Conservation (phyloP, 2,797 vertebrate genomes). For the Vespertilio murinus region DNA sequence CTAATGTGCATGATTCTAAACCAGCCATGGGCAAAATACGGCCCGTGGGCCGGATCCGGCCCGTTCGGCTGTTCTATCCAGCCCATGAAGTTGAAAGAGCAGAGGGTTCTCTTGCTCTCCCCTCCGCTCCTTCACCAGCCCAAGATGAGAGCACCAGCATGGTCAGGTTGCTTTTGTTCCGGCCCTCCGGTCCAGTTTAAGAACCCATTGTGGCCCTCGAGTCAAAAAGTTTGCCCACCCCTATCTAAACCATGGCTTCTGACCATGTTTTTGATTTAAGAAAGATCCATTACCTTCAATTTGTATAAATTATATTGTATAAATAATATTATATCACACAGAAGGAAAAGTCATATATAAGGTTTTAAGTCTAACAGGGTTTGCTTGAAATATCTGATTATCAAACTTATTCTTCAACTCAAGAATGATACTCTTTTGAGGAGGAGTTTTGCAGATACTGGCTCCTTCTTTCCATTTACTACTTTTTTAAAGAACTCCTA, state of each 20-base stretch:
- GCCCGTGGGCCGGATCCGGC: too few relatives aligned
- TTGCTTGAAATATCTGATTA: constrained; percentile 91
- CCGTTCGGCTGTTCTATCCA: too few relatives aligned
- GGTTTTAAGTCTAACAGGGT: constrained; percentile 41
- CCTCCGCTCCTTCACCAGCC: too few relatives aligned
- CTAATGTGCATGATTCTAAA: constrained; percentile 71
- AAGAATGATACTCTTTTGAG: constrained; percentile 90
- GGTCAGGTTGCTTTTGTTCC: too few relatives aligned
- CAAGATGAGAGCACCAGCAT: too few relatives aligned
- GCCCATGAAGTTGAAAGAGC: too few relatives aligned
- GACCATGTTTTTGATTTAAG: background rate
- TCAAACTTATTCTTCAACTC: constrained; percentile 90
- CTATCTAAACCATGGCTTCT: constrained; percentile 63
- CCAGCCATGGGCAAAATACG: background rate
- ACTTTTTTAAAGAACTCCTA: constrained; percentile 91
- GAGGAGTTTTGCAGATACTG: constrained; percentile 87
- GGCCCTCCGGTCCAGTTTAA: too few relatives aligned
- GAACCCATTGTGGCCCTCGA: too few relatives aligned
- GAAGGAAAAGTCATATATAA: constrained; percentile 48
- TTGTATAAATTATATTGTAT: background rate
- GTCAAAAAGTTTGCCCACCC: too few relatives aligned
- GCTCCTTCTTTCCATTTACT: constrained; percentile 89
- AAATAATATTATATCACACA: constrained; percentile 49
- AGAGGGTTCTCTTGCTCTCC: too few relatives aligned
- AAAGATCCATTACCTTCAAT: constrained; percentile 41